Evolutionary conservation across 2,797 vertebrate genomes (phyloP).

Genomic region (Okamejei kenojei): DNA sequence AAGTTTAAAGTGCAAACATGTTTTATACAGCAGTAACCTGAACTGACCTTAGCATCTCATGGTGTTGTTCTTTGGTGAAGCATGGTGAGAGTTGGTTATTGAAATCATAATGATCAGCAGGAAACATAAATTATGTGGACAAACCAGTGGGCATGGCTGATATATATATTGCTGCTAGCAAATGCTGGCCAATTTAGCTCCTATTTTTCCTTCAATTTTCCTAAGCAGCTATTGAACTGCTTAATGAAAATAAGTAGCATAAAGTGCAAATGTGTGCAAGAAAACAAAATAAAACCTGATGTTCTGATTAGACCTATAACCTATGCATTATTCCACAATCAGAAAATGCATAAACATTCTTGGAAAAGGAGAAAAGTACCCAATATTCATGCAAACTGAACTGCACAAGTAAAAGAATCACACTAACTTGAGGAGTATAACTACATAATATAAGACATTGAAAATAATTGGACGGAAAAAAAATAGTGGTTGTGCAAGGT

Average conservation of each 20-base stretch:
- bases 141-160: too few species aligned
- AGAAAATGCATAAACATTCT: not conserved
- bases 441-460: not conserved
- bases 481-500: not conserved
- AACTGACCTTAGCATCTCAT: too few species aligned
- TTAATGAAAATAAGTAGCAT: not conserved
- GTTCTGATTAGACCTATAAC: not conserved
- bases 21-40: too few species aligned
- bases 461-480: not conserved
- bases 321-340: not conserved
- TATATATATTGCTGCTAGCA: too few species aligned
- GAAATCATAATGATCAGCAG: too few species aligned
- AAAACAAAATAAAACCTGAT: not conserved
- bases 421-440: not conserved
- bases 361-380: not conserved
- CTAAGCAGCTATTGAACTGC: not conserved
- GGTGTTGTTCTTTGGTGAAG: too few species aligned
- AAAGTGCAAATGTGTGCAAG: not conserved
- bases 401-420: not conserved
- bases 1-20: too few species aligned
- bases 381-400: not conserved
- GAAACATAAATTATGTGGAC: too few species aligned
- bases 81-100: too few species aligned
- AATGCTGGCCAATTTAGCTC: not conserved
- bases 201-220: not conserved